These are phyloP conservation scores for Panthera uncia DNA, from an alignment of 2,113 vertebrate species.

Conservation along the genomic window DNA sequence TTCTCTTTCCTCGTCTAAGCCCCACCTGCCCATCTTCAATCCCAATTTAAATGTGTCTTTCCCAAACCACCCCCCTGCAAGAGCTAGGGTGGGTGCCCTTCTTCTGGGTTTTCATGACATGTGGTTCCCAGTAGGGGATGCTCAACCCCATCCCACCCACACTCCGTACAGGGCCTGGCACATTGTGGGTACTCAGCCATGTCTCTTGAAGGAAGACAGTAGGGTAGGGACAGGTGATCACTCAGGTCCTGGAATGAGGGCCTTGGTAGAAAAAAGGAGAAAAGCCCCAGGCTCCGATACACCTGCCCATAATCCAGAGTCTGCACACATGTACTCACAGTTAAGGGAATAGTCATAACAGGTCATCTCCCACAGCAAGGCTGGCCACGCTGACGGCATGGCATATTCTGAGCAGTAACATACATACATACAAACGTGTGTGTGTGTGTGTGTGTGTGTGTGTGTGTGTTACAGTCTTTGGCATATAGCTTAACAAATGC, in stretches of 20 bases:
- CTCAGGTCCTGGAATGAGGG: background rate
- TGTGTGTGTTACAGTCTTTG: background rate
- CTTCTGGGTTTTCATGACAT: background rate
- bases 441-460: no score
- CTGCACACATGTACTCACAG: rapidly evolving
- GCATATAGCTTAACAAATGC: background rate
- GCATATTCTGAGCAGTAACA: background rate
- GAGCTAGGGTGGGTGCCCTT: background rate
- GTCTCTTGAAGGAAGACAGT: background rate
- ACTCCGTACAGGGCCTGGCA: background rate
- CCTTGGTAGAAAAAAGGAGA: background rate
- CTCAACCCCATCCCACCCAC: background rate
- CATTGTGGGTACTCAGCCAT: rapidly evolving
- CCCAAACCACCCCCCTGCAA: background rate
- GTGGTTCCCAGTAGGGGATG: rapidly evolving
- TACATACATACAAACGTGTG: background rate
- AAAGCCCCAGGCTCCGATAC: background rate
- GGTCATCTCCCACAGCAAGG: background rate
- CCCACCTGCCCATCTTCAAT: background rate
- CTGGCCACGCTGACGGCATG: background rate
- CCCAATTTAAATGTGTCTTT: background rate
- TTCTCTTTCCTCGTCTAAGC: background rate
- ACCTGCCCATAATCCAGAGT: background rate
- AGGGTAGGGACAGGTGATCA: background rate
- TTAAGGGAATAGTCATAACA: background rate